Base-by-base conservation (phyloP, 2,888 invertebrate species). In the Helicoverpa assulta region DNA sequence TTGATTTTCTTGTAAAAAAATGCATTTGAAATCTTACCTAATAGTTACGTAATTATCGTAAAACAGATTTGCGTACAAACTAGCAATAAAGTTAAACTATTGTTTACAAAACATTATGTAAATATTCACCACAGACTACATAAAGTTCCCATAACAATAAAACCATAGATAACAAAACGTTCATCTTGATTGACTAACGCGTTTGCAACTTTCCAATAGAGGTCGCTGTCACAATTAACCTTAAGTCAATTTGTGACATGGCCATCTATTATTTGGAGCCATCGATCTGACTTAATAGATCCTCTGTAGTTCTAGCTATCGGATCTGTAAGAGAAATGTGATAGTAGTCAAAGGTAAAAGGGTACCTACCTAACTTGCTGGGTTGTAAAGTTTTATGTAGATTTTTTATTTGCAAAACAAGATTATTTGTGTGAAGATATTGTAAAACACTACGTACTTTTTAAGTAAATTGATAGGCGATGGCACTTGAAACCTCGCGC, bases 201-300 rank as follows among this genome's bases (percentile, higher is more conserved):
- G 76, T 61, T 81, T 81, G 59, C 63, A 70, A 73, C 89, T 89
- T 89, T 88, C 89, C 82, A 84, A 68, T 60, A 51, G 77, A 68
- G 83, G 81, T 86, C 81, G 84, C 68, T 66, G 67, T 68, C 74
- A 79, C 70, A 77, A 85, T 85, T 85, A 83, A 86, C 85, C 87
- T 73, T 70, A 74, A 76, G 81, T 83, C 83, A 82, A 84, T 86
- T 85, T 86, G 84, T 85, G 88, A 86, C 87, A 85, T 76, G 82
- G 67, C 82, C 74, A 82, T 83, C 76, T 78, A 61, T 84, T 86
- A 85, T 85, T 81, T 81, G 56, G 63, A 61, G 55, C 81, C 60
- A 77, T 84, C 76, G 75, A 80, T 78, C 80, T 68, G 18, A 68
- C 47, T 51, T 77, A 81, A 82, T 79, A 59, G 75, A 66, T 58